Evolutionary conservation across 2,113 vertebrate species (phyloP).

Genomic region (Peucedramus taeniatus): DNA sequence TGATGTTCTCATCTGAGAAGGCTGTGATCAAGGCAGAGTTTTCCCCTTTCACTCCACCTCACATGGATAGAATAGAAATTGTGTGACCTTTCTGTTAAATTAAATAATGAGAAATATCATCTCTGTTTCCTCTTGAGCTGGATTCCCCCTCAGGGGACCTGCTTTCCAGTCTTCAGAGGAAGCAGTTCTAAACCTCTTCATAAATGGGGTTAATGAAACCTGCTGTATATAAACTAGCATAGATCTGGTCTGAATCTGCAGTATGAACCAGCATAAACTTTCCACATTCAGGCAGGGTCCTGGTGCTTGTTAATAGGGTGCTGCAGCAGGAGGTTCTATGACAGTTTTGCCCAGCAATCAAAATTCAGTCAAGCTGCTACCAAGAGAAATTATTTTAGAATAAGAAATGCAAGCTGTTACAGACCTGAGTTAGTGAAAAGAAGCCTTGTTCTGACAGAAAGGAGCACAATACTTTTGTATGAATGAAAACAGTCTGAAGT

Average conservation of each 20-base stretch:
- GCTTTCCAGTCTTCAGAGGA: not conserved
- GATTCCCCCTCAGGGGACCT: not conserved
- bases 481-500: constrained; percentile 25
- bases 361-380: not conserved
- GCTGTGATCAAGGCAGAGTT: not conserved
- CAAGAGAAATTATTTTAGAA: not conserved
- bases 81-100: not conserved
- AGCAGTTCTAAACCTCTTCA: not conserved
- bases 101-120: constrained; percentile 1
- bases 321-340: not conserved
- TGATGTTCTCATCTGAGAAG: not conserved
- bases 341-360: not conserved
- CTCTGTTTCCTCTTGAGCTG: not conserved
- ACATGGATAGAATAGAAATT: not conserved
- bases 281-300: not conserved
- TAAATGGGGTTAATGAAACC: not conserved
- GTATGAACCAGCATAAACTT: not conserved
- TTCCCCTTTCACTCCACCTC: not conserved
- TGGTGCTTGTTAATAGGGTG: not conserved
- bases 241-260: not conserved
- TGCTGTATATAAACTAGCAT: not conserved
- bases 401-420: not conserved
- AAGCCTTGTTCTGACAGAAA: constrained; percentile 13
- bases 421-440: not conserved
- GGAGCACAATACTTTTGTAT: not conserved